Conservation (phyloP, 1,140 invertebrate genomes). For the Zaprionus davidi region DNA sequence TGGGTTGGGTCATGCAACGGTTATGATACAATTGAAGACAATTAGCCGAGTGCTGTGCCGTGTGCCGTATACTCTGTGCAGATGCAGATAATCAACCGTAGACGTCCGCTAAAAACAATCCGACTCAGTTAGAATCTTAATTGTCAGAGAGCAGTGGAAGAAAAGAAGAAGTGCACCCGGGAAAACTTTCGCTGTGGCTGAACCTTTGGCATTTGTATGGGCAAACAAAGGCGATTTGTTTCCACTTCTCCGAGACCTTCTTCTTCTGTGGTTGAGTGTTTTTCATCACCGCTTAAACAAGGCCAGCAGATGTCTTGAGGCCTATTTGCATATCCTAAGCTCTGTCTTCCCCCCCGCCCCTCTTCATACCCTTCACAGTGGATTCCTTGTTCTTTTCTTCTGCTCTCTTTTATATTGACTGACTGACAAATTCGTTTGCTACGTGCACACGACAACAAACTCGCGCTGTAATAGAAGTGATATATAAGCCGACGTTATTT, state of each 20-base stretch:
- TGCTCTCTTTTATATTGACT: conserved; percentile 26
- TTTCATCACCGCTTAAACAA: conserved; percentile 6
- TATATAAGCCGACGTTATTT: conserved; percentile 27
- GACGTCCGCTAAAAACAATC: conserved; percentile 34
- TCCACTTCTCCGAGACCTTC: conserved; percentile 9
- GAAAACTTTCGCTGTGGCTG: conserved; percentile 46
- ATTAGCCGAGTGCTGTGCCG: conserved; percentile 60
- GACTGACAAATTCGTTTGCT: conserved; percentile 62
- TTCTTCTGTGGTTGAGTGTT: background rate
- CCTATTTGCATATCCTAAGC: conserved; percentile 43
- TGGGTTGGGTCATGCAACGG: conserved; percentile 74
- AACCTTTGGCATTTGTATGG: conserved; percentile 17
- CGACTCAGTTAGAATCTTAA: conserved; percentile 36
- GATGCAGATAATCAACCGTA: conserved; percentile 39
- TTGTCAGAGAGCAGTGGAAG: background rate
- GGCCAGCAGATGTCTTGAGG: background rate
- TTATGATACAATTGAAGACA: conserved; percentile 80
- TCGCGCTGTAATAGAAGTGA: conserved; percentile 25
- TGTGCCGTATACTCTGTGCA: conserved; percentile 12
- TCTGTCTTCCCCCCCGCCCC: background rate
- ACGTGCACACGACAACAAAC: conserved; percentile 43
- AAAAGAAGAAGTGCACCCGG: background rate
- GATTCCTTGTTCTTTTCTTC: background rate
- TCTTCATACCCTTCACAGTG: too few species aligned
- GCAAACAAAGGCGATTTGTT: conserved; percentile 29